These are phyloP conservation scores for Thelaira solivaga DNA, from an alignment of 2,888 invertebrate species.

Conservation along the genomic window DNA sequence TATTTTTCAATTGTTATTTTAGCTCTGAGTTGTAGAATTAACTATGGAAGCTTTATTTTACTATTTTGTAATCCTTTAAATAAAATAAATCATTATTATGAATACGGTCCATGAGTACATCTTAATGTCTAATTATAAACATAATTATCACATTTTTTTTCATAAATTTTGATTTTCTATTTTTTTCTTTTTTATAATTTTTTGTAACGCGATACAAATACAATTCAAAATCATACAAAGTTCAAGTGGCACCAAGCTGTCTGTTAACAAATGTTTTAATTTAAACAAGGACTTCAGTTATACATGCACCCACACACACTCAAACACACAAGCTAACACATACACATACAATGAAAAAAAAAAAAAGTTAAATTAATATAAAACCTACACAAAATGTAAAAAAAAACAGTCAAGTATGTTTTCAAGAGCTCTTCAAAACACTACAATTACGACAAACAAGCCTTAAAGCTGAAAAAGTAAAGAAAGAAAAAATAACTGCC, in stretches of 20 bases:
- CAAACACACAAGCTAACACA: no score
- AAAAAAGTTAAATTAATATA: neutral
- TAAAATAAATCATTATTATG: no score
- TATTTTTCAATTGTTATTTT: no score
- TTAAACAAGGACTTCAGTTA: constrained; percentile 34
- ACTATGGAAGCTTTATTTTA: no score
- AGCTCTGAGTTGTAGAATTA: no score
- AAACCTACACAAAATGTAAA: neutral
- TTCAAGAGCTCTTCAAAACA: constrained; percentile 4
- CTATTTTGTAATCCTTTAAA: no score
- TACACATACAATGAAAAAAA: no score
- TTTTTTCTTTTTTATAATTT: neutral
- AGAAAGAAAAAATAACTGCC: neutral
- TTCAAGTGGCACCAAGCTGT: constrained; percentile 46
- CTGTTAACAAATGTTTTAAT: constrained; percentile 19
- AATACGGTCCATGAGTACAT: no score
- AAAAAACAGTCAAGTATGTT: no score
- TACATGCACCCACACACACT: no score
- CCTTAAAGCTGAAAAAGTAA: neutral
- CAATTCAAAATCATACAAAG: constrained; percentile 32
- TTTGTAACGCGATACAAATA: neutral
- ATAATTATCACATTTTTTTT: neutral
- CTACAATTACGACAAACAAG: constrained; percentile 25
- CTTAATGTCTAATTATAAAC: neutral
- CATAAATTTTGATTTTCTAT: constrained; percentile 4